Base-by-base conservation (phyloP, 2,113 vertebrate genomes). In the Azemiops feae region DNA sequence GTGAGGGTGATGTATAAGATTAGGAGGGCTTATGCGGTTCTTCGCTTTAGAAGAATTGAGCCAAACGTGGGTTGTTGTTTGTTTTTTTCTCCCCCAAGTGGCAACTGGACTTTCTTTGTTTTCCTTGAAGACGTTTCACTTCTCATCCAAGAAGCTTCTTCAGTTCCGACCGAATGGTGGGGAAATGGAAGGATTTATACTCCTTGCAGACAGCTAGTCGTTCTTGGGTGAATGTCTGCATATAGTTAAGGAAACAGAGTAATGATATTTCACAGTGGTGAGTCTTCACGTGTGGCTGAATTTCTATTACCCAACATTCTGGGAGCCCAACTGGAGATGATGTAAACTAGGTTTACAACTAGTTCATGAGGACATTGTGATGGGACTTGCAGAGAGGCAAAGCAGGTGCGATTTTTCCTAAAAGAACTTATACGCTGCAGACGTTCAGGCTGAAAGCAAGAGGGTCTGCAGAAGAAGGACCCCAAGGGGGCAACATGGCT, bases 21-120 rank as follows among this genome's bases (percentile, higher is more conserved):
- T 91, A 0, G 85, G 74, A 50, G 34, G 39, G 69, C 43, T 92
- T 3, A 91, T 85, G 87, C 85, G 88, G 54, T 64, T 88, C 91
- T 91, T 94, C 52, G 0, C 85, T 91, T 87, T 10, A 89, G 18
- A 90, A 64, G 89, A 60, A 94, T 94, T 25, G 52, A 22, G 27
- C 11, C 60, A 30, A 64, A 30, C 64, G 91, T 14, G 1, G 25
- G 89, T 93, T 89, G 58, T 52, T 89, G 43, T 6, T n/a, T n/a
- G 90, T 89, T 57, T 64, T 45, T 64, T 43, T 12, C 12, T 4
- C 22, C 57, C 53, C 53, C 55, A n/a, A n/a, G 5, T n/a, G 30
- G 4, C 60, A 16, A 69, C 30, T 64, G 58, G 27, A 64, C 58
- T 64, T 6, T 25, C 25, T 69, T 5, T 69, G 30, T n/a, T 69